These are phyloP conservation scores for Poecile montanus DNA, from an alignment of 2,797 vertebrate genomes.

Conservation along the genomic window DNA sequence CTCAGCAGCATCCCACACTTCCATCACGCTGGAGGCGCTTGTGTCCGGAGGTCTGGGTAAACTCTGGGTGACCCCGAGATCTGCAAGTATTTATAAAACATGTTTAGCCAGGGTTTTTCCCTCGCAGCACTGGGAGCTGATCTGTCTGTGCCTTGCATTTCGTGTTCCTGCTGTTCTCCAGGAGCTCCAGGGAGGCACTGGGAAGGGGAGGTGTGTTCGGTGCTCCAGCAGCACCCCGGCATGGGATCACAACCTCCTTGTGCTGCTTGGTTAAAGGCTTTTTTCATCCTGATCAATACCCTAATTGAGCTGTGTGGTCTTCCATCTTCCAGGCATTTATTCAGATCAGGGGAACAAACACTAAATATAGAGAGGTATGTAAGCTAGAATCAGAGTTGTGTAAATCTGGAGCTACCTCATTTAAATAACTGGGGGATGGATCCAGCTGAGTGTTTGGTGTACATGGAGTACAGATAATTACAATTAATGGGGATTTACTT, in stretches of 20 bases:
- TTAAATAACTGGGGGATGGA: constrained; percentile 29
- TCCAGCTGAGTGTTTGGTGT: not conserved
- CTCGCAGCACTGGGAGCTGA: not conserved
- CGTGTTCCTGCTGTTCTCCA: not conserved
- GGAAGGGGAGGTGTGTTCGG: rapidly evolving
- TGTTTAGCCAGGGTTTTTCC: constrained; percentile 2
- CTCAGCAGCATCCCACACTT: not conserved
- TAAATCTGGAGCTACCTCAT: constrained; percentile 29
- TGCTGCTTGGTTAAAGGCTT: not conserved
- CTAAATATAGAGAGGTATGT: constrained; percentile 5
- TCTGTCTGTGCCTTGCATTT: not conserved
- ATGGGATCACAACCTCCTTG: not conserved
- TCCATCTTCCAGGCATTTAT: constrained; percentile 51
- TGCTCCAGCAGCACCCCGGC: not conserved
- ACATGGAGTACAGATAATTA: constrained; percentile 29
- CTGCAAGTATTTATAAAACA: not conserved
- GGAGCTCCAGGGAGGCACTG: not conserved
- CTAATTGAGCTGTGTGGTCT: constrained; percentile 37
- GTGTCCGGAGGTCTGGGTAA: not conserved
- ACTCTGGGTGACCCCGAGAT: not conserved
- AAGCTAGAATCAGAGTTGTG: constrained; percentile 10
- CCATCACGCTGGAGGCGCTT: not conserved
- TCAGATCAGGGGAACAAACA: constrained; percentile 35
- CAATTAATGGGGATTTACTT: constrained; percentile 51
- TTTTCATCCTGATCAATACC: not conserved